phyloP scores from a whole-genome alignment of 92 coral and sea anemone species.

The Micromussa lordhowensis region DNA sequence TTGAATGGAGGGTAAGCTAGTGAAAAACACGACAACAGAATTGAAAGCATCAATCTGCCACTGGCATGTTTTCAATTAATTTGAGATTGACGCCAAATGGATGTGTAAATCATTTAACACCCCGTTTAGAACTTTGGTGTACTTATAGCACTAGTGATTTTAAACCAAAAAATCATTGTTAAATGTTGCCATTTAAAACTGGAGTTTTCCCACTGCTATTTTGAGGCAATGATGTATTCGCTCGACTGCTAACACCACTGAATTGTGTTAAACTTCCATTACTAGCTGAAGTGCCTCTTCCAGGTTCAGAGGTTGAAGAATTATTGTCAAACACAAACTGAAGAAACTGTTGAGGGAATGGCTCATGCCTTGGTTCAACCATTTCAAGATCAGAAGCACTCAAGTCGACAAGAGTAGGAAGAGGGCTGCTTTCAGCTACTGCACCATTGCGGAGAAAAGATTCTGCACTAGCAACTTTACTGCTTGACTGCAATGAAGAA shows the following conservation, averaged over 20 bases:
- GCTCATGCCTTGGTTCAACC: slow-evolving; percentile 72
- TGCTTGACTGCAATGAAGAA: slow-evolving; percentile 68
- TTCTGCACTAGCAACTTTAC: slow-evolving; percentile 63
- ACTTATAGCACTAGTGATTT: too few relatives aligned
- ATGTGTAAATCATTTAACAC: too few relatives aligned
- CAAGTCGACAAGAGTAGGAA: slow-evolving; percentile 55
- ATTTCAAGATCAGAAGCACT: slow-evolving; percentile 71
- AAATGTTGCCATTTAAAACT: slow-evolving; percentile 30
- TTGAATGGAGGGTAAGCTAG: too few relatives aligned
- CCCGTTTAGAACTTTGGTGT: too few relatives aligned
- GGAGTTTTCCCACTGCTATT: slow-evolving; percentile 15
- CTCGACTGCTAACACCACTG: slow-evolving; percentile 10
- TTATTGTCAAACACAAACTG: slow-evolving; percentile 85
- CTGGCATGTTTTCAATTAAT: too few relatives aligned
- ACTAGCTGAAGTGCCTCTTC: slow-evolving; percentile 41
- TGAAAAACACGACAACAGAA: too few relatives aligned
- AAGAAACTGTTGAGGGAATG: slow-evolving; percentile 83
- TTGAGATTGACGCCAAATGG: too few relatives aligned
- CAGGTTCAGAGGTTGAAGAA: slow-evolving; percentile 64
- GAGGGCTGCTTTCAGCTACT: slow-evolving; percentile 34
- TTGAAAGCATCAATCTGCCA: too few relatives aligned
- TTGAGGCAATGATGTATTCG: slow-evolving; percentile 31
- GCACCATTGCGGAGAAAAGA: slow-evolving; percentile 28
- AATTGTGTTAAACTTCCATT: slow-evolving; percentile 37
- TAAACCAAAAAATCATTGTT: too few relatives aligned